A percentile compares a stretch with the other conserved stretches of the same genome.
phyloP scores from a whole-genome alignment of 1,140 invertebrate genomes.

The Penaeus japonicus region DNA sequence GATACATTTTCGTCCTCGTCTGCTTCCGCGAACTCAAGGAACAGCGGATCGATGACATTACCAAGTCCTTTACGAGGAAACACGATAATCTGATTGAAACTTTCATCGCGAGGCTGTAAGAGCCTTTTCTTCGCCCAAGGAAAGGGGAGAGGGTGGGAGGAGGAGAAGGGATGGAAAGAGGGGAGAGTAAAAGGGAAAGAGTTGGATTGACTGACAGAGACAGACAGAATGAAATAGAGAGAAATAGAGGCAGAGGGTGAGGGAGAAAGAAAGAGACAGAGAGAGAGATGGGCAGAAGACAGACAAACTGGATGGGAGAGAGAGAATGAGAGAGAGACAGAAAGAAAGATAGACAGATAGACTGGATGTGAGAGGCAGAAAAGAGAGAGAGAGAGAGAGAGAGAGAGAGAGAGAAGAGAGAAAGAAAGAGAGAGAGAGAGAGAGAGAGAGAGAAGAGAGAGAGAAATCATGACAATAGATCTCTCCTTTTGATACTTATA shows the following conservation, averaged over 20 bases:
- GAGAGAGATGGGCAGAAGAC: not conserved
- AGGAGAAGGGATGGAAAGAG: not conserved
- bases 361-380: not conserved
- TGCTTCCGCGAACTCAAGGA: slow-evolving; percentile 58
- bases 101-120: slow-evolving; percentile 52
- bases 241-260: not conserved
- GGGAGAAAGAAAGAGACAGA: not conserved
- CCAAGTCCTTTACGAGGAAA: slow-evolving; percentile 56
- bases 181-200: not conserved
- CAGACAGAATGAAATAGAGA: not conserved
- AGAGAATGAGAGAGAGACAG: not conserved
- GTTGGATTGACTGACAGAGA: not conserved
- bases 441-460: no score
- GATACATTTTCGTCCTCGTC: slow-evolving; percentile 58
- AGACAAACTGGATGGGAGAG: not conserved
- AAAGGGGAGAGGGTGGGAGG: no score
- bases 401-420: not conserved
- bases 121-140: not conserved
- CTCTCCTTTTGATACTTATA: not conserved
- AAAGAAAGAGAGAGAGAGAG: not conserved
- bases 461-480: not conserved
- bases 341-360: not conserved
- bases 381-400: not conserved
- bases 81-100: slow-evolving; percentile 58
- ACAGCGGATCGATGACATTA: slow-evolving; percentile 56